Base-by-base conservation (phyloP, 2,888 invertebrate genomes). In the Spodoptera picta region DNA sequence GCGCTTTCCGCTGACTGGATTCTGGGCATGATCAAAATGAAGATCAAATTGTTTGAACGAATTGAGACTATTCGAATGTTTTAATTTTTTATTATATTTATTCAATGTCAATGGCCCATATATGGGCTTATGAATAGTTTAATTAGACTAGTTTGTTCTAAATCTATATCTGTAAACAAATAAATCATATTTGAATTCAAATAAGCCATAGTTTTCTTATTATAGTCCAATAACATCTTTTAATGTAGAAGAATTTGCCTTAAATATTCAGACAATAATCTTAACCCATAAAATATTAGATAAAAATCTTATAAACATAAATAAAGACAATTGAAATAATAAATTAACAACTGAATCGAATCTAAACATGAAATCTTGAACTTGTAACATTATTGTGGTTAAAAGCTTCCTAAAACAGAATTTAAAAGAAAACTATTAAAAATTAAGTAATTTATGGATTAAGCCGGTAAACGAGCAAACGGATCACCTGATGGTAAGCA, bases 21-120 rank as follows among this genome's bases (percentile, higher is more conserved):
- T 23, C 79, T 91, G 2, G 90, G 84, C 0, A 79, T 89, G 4
- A 77, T 92, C 7, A 79, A 87, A 74, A 91, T 89, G 90, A 93
- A 93, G 73, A 73, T 86, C 5, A 87, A 86, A 4, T 60, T 92
- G 3, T 92, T 83, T 69, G 54, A 75, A 62, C 80, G 90, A 27
- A 83, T 92, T 12, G 92, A 92, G 14, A 9, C 47, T 31, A 48
- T 72, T 12, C 12, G 64, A 31, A 19, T 72, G 12, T 72, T 72
- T 55, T 72, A 46, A 56, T 14, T 23, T 42, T 12, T 41, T 3
- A 4, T 14, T 3, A 24, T n/a, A 6, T 19, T 19, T 19, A 19
- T 19, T 0, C 6, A 14, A n/a, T 2, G 9, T 14, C 7, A 27
- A 12, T 24, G 3, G n/a, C 1, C n/a, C 10, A 14, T 10, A 11